Conservation (phyloP, 1,140 invertebrate genomes). For the Papilio helenus region DNA sequence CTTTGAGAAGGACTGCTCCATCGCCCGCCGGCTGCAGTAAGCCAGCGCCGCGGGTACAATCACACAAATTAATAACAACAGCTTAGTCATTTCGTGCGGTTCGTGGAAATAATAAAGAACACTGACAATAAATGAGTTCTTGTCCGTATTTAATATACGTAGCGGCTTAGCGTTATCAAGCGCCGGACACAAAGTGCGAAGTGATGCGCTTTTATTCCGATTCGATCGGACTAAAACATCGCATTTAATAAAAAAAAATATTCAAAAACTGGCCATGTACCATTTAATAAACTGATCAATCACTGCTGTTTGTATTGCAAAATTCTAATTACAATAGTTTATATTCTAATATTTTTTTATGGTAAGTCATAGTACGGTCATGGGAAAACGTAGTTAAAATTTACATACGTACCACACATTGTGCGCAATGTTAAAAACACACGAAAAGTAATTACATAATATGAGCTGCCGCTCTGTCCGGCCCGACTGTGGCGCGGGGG, state of each 20-base stretch:
- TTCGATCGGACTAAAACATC: not conserved
- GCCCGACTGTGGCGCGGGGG: no score
- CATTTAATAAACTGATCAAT: no score
- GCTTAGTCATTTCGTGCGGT: constrained; percentile 51
- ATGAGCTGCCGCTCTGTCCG: no score
- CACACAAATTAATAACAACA: constrained; percentile 47
- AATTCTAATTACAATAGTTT: no score
- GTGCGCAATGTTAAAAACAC: no score
- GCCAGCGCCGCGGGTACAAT: constrained; percentile 48
- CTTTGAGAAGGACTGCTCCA: constrained; percentile 51
- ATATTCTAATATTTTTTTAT: no score
- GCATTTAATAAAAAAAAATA: not conserved
- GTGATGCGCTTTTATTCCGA: not conserved
- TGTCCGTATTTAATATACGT: not conserved
- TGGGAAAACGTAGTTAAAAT: no score
- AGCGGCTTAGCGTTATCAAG: not conserved
- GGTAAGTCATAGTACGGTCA: no score
- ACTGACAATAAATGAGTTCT: constrained; percentile 12
- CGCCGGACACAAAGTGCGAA: not conserved
- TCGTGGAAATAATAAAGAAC: not conserved
- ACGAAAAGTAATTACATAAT: no score
- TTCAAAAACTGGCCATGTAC: no score
- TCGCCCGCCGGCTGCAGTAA: constrained; percentile 56
- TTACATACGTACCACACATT: no score
- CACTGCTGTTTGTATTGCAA: no score